Conservation (phyloP, 2,888 invertebrate species). For the Seira ritae region DNA sequence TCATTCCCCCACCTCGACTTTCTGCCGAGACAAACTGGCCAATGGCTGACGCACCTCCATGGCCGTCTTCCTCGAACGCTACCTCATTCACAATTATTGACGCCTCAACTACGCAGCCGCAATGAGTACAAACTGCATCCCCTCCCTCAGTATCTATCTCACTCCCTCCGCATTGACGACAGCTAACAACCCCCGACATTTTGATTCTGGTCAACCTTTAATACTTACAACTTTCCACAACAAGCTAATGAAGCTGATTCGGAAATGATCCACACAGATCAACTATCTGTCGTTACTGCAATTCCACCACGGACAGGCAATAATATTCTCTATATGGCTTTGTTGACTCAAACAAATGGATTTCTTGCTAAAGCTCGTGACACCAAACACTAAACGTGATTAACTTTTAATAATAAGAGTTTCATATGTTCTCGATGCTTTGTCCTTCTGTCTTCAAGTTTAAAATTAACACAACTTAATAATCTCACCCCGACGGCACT, state of each 20-base stretch:
- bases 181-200: constrained; percentile 83
- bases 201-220: neutral
- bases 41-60: constrained; percentile 90
- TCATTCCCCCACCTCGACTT: constrained; percentile 89
- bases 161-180: constrained; percentile 89
- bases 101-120: constrained; percentile 97
- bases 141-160: constrained; percentile 78
- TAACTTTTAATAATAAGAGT: neutral
- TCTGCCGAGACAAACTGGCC: constrained; percentile 96
- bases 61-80: constrained; percentile 94
- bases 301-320: too few relatives aligned
- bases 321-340: too few relatives aligned
- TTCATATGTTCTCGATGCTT: neutral
- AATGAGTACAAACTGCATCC: constrained; percentile 96
- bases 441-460: neutral
- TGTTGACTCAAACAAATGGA: too few relatives aligned
- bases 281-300: too few relatives aligned
- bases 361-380: too few relatives aligned
- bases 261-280: too few relatives aligned
- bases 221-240: too few relatives aligned
- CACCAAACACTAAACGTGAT: neutral
- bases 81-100: constrained; percentile 97
- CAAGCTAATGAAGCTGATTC: too few relatives aligned
- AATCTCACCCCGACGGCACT: too few relatives aligned
- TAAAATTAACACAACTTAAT: constrained; percentile 19